Evolutionary conservation across 2,888 invertebrate species (phyloP).

Genomic region (Hemithea aestivaria): DNA sequence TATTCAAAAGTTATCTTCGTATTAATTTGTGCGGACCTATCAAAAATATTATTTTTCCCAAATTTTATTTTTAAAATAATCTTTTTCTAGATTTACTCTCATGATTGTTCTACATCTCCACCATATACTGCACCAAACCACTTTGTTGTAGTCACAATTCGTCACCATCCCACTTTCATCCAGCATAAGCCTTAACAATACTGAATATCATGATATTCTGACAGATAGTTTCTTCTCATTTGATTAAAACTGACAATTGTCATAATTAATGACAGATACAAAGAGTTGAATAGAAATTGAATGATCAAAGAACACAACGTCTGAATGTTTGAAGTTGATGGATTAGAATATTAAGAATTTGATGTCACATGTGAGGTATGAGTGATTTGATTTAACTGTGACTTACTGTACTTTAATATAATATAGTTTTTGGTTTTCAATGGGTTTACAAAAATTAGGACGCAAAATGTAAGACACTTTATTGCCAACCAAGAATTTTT

Average conservation of each 20-base stretch:
- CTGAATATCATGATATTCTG: conserved; percentile 7
- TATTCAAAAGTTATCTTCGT: no score
- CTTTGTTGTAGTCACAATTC: conserved; percentile 49
- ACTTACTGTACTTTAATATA: no score
- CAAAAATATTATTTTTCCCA: no score
- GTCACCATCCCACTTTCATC: conserved; percentile 46
- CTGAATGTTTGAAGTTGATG: conserved; percentile 6
- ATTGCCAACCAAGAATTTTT: no score
- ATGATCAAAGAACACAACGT: conserved; percentile 13
- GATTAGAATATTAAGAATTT: not conserved
- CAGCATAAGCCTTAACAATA: conserved; percentile 32
- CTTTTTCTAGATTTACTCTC: no score
- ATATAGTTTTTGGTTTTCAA: no score
- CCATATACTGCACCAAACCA: conserved; percentile 22
- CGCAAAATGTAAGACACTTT: no score
- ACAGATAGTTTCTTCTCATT: conserved; percentile 19
- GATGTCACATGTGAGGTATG: no score
- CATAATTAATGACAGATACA: conserved; percentile 19
- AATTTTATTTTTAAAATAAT: no score
- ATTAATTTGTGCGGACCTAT: no score
- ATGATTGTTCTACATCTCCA: conserved; percentile 1
- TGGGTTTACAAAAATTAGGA: no score
- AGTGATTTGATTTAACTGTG: no score
- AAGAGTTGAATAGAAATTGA: conserved; percentile 10
- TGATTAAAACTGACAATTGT: conserved; percentile 17